Percentiles rank a stretch among this genome's conserved stretches.
Evolutionary conservation across 2,797 vertebrate genomes (phyloP).

Genomic region (Pithecia hirsuta): DNA sequence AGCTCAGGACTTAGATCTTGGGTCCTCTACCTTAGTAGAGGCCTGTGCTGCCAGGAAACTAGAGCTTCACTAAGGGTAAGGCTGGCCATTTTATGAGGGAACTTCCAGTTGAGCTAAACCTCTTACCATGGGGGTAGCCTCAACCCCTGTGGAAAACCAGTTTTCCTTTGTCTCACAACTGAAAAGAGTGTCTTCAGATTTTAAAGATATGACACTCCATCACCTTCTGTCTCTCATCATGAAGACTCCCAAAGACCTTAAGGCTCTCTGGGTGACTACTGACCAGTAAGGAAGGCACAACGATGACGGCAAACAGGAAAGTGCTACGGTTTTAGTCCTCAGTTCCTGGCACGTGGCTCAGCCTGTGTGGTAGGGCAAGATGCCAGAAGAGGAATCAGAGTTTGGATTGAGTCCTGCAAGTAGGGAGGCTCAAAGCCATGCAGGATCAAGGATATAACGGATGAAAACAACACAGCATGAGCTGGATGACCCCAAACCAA

Average conservation of each 20-base stretch:
- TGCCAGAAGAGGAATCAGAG: background rate
- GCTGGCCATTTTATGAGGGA: no score
- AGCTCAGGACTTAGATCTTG: background rate
- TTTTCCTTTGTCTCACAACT: no score
- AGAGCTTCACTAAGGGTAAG: background rate
- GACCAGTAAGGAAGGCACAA: background rate
- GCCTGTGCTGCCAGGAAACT: background rate
- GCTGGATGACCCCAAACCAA: background rate
- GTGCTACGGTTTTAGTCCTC: background rate
- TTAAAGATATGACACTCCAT: background rate
- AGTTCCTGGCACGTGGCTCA: background rate
- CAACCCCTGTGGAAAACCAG: background rate
- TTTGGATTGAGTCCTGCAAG: no score
- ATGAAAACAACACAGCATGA: background rate
- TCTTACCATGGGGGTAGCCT: no score
- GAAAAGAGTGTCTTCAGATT: background rate
- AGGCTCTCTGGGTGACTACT: background rate
- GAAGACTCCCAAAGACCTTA: background rate
- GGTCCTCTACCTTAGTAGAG: rapidly evolving
- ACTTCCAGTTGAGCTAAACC: background rate
- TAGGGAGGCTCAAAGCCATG: background rate
- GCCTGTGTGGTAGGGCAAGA: background rate
- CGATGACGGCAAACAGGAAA: background rate
- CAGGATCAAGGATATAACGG: background rate
- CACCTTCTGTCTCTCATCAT: no score